Percentiles rank a stretch among this genome's conserved stretches.
Evolutionary conservation across 1,140 invertebrate genomes (phyloP).

Genomic region (Neomicropteryx cornuta): DNA sequence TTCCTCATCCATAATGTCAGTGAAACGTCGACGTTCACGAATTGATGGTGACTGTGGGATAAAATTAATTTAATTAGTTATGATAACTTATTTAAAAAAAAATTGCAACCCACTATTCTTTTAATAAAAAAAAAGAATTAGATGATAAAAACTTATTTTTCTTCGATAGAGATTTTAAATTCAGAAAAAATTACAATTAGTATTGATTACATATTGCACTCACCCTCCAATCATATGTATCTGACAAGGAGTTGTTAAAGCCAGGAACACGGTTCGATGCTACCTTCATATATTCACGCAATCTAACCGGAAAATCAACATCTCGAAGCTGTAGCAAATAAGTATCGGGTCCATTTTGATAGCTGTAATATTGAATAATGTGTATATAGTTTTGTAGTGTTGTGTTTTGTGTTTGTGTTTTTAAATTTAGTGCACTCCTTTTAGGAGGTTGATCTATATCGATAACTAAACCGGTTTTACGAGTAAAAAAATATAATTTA

Average conservation of each 20-base stretch:
- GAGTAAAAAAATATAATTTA: slow-evolving; percentile 1
- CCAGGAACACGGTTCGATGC: slow-evolving; percentile 63
- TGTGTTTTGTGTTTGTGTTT: slow-evolving; percentile 2
- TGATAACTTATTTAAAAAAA: no score
- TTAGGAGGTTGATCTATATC: no score
- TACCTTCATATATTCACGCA: slow-evolving; percentile 89
- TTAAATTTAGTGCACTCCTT: no score
- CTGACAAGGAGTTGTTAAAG: slow-evolving; percentile 47
- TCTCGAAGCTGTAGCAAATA: slow-evolving; percentile 88
- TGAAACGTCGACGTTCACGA: slow-evolving; percentile 79
- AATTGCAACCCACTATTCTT: no score
- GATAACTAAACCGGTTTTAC: no score
- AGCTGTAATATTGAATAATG: slow-evolving; percentile 61
- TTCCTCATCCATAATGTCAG: slow-evolving; percentile 93
- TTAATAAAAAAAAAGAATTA: background rate
- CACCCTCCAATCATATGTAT: slow-evolving; percentile 67
- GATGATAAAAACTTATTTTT: background rate
- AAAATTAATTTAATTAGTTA: slow-evolving; percentile 9
- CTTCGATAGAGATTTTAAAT: background rate
- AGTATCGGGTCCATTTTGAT: slow-evolving; percentile 92
- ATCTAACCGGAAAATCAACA: slow-evolving; percentile 80
- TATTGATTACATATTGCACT: slow-evolving; percentile 18
- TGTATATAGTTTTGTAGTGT: slow-evolving; percentile 1
- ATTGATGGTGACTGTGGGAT: slow-evolving; percentile 75
- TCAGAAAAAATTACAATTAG: slow-evolving; percentile 3